Percentiles rank a stretch among this genome's conserved stretches.
Conservation (phyloP, 2,888 invertebrate genomes). For the Sarcophaga subvicina region DNA sequence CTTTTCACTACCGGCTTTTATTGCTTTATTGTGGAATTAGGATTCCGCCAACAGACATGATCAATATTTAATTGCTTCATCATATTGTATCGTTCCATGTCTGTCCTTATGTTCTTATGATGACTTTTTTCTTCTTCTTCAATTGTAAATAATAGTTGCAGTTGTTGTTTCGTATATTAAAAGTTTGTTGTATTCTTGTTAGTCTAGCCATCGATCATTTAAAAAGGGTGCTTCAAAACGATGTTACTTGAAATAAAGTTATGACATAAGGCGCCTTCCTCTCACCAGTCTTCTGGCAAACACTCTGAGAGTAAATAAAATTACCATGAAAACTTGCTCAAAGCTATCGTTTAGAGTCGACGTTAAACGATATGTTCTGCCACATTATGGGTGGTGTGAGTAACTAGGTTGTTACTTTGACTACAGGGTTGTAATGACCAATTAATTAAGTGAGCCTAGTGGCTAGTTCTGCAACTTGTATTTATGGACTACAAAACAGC, state of each 20-base stretch:
- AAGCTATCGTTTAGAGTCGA: too few relatives aligned
- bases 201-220: slow-evolving; percentile 36
- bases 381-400: too few relatives aligned
- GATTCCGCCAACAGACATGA: slow-evolving; percentile 76
- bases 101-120: neutral
- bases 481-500: too few relatives aligned
- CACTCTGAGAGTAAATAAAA: neutral
- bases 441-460: too few relatives aligned
- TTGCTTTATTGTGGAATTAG: slow-evolving; percentile 66
- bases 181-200: neutral
- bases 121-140: neutral
- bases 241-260: neutral
- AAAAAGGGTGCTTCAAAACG: slow-evolving; percentile 21
- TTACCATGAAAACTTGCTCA: neutral
- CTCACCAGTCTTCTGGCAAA: too few relatives aligned
- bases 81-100: slow-evolving; percentile 41
- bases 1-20: slow-evolving; percentile 48
- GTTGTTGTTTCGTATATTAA: neutral
- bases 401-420: too few relatives aligned
- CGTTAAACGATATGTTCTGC: too few relatives aligned
- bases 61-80: slow-evolving; percentile 80
- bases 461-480: too few relatives aligned
- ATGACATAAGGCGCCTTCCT: too few relatives aligned
- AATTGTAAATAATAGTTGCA: slow-evolving; percentile 40
- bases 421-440: too few relatives aligned